Conservation (phyloP, 2,113 vertebrate genomes). For the Lucifuga dentata region DNA sequence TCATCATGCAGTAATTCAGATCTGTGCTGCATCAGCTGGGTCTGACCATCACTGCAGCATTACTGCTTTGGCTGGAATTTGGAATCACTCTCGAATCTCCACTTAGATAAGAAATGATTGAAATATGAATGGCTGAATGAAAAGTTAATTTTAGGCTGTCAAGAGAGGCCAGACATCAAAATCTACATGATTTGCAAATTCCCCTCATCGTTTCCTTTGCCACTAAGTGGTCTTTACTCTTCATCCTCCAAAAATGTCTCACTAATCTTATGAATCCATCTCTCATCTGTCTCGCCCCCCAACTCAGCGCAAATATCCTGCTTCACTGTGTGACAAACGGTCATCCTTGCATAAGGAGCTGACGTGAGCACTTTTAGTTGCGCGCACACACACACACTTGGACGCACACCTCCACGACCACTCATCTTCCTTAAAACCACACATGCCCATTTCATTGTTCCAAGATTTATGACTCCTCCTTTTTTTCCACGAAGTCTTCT, state of each 20-base stretch:
- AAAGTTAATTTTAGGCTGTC: constrained; percentile 4
- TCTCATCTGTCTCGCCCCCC: constrained; percentile 11
- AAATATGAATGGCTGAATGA: constrained; percentile 9
- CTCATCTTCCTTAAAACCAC: constrained; percentile 53
- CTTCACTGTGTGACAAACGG: constrained; percentile 45
- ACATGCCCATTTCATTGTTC: constrained; percentile 55
- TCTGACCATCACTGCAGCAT: neutral
- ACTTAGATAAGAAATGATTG: neutral
- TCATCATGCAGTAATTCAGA: neutral
- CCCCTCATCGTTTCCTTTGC: neutral
- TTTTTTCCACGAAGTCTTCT: constrained; percentile 31
- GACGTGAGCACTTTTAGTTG: constrained; percentile 38
- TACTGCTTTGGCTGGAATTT: constrained; percentile 4
- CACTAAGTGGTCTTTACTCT: constrained; percentile 3
- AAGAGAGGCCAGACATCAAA: neutral
- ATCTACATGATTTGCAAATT: neutral
- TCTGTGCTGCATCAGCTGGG: neutral
- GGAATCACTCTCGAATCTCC: no score
- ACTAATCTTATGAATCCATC: constrained; percentile 9
- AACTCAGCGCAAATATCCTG: constrained; percentile 1
- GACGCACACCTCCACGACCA: constrained; percentile 21
- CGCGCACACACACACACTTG: constrained; percentile 21
- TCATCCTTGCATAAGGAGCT: constrained; percentile 43
- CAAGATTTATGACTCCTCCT: constrained; percentile 47
- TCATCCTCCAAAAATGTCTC: neutral